Conservation (phyloP, 2,888 invertebrate genomes). For the Siphlonurus alternatus region DNA sequence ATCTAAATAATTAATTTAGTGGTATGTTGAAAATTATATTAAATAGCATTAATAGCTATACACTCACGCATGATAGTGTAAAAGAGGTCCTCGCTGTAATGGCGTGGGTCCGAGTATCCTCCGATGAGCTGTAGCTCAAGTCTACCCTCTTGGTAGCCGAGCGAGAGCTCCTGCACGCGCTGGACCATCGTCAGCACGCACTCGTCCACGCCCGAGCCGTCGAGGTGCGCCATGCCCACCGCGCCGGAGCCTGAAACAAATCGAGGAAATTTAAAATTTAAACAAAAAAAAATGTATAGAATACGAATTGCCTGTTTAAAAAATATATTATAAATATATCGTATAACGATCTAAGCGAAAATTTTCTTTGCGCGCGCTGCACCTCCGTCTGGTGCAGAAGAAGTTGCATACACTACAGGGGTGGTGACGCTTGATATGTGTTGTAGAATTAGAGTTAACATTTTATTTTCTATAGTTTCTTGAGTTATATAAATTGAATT, state of each 20-base stretch:
- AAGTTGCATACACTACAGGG: too few species aligned
- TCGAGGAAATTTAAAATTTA: constrained; percentile 2
- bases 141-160: constrained; percentile 74
- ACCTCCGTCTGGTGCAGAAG: too few species aligned
- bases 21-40: neutral
- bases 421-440: too few species aligned
- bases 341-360: too few species aligned
- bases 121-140: constrained; percentile 82
- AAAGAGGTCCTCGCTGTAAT: constrained; percentile 78
- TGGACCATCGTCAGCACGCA: constrained; percentile 68
- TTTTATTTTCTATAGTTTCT: too few species aligned
- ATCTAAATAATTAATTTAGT: too few species aligned
- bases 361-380: too few species aligned
- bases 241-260: constrained; percentile 61
- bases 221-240: constrained; percentile 67
- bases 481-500: too few species aligned
- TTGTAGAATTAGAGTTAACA: too few species aligned
- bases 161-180: constrained; percentile 69
- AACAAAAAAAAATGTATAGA: constrained; percentile 5
- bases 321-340: too few species aligned
- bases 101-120: constrained; percentile 73
- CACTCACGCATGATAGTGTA: constrained; percentile 74
- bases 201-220: constrained; percentile 70
- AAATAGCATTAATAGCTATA: neutral
- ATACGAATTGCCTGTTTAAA: too few species aligned